phyloP scores from a whole-genome alignment of 2,888 invertebrate genomes.

The Synanthedon tipuliformis region DNA sequence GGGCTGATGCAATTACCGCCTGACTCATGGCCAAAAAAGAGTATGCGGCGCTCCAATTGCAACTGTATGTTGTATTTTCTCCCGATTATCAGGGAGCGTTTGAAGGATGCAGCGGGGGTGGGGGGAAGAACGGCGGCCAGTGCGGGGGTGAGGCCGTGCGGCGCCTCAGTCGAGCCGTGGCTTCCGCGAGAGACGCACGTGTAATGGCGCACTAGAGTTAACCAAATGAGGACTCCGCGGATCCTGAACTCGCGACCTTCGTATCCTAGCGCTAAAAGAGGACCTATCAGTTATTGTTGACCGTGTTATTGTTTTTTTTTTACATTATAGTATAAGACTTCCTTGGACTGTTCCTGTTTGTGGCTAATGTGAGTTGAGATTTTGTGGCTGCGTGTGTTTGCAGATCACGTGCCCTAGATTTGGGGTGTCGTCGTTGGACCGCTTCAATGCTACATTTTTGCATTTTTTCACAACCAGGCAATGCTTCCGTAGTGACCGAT shows the following conservation, averaged over 20 bases:
- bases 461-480: conserved; percentile 41
- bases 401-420: conserved; percentile 60
- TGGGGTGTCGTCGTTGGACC: conserved; percentile 49
- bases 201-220: conserved; percentile 26
- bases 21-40: conserved; percentile 59
- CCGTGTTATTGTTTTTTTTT: conserved; percentile 29
- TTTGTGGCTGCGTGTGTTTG: conserved; percentile 37
- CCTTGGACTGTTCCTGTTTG: conserved; percentile 51
- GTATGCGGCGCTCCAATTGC: conserved; percentile 60
- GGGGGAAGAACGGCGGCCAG: conserved; percentile 5
- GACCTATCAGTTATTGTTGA: conserved; percentile 39
- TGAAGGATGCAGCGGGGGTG: conserved; percentile 51
- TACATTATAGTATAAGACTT: conserved; percentile 29
- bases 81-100: conserved; percentile 61
- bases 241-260: conserved; percentile 34
- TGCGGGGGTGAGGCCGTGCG: conserved; percentile 18
- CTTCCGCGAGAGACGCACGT: conserved; percentile 37
- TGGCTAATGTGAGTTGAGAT: conserved; percentile 62
- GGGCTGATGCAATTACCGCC: conserved; percentile 48
- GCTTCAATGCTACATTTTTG: conserved; percentile 44
- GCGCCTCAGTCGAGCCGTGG: conserved; percentile 50
- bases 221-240: conserved; percentile 56
- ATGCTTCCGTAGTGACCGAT: conserved; percentile 34
- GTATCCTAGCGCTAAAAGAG: conserved; percentile 20
- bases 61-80: conserved; percentile 60